Evolutionary conservation across 2,797 vertebrate species (phyloP).

Genomic region (Odontamblyopus rebecca): DNA sequence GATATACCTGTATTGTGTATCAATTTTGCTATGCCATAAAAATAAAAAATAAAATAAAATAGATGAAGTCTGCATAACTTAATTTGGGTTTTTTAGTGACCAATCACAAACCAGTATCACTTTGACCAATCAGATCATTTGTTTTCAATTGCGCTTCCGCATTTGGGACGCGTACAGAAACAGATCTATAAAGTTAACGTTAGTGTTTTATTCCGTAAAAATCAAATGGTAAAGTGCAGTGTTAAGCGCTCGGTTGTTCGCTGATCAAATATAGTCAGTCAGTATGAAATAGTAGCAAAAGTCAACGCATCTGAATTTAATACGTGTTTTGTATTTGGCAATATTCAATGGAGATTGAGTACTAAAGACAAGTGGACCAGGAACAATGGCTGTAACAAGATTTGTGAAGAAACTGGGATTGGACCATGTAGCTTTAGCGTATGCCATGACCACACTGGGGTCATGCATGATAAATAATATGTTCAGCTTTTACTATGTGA

Average conservation of each 20-base stretch:
- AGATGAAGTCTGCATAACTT: neutral
- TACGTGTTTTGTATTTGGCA: neutral
- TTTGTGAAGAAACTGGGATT: constrained; percentile 50
- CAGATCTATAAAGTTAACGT: constrained; percentile 4
- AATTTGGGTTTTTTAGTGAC: neutral
- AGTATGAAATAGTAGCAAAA: neutral
- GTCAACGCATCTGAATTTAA: neutral
- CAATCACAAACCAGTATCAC: constrained; percentile 39
- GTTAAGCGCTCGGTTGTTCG: neutral
- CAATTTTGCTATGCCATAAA: neutral
- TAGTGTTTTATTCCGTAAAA: neutral
- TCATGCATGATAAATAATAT: constrained; percentile 89
- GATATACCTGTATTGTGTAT: neutral
- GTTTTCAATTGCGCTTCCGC: constrained; percentile 4
- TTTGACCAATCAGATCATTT: constrained; percentile 43
- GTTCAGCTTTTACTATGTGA: constrained; percentile 93
- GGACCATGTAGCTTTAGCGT: constrained; percentile 80
- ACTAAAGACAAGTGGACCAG: constrained; percentile 17
- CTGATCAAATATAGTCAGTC: neutral
- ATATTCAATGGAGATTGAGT: constrained; percentile 15
- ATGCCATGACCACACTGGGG: constrained; percentile 88
- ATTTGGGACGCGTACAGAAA: constrained; percentile 1
- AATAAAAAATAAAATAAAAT: neutral
- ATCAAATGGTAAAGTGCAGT: neutral
- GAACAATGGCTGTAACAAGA: constrained; percentile 45